A percentile compares a stretch with the other conserved stretches of the same genome.
phyloP scores from a whole-genome alignment of 2,888 invertebrate genomes.

The Eilema griseolum region DNA sequence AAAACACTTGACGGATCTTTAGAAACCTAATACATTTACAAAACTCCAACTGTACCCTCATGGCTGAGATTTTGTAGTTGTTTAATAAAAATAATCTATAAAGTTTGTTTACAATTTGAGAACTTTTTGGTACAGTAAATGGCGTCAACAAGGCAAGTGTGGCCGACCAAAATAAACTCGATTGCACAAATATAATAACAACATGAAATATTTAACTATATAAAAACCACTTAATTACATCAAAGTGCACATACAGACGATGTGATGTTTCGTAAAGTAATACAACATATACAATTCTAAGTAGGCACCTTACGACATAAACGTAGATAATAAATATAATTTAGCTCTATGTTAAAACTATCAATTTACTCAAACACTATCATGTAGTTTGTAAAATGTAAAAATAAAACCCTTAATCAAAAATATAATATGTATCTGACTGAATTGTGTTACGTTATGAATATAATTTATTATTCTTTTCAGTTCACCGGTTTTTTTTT shows the following conservation, averaged over 20 bases:
- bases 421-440: constrained; percentile 17
- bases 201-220: constrained; percentile 53
- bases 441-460: not conserved
- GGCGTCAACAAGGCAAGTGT: constrained; percentile 47
- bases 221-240: constrained; percentile 56
- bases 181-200: constrained; percentile 53
- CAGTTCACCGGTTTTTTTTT: not conserved
- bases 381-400: constrained; percentile 39
- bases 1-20: not conserved
- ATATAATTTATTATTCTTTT: not conserved
- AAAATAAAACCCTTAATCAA: constrained; percentile 16
- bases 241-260: constrained; percentile 61
- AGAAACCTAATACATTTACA: not conserved
- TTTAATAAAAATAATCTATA: not conserved
- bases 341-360: constrained; percentile 51
- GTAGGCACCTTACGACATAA: constrained; percentile 65
- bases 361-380: constrained; percentile 64
- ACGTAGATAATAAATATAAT: constrained; percentile 42
- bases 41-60: not conserved
- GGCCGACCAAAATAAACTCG: constrained; percentile 44
- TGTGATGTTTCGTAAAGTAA: constrained; percentile 65
- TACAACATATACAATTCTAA: constrained; percentile 55
- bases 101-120: constrained; percentile 19
- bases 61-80: not conserved
- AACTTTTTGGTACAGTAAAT: constrained; percentile 11